Evolutionary conservation across 1,140 invertebrate species (phyloP), one percentile per base, ranked within the genome.

Genomic region (Apis florea): DNA sequence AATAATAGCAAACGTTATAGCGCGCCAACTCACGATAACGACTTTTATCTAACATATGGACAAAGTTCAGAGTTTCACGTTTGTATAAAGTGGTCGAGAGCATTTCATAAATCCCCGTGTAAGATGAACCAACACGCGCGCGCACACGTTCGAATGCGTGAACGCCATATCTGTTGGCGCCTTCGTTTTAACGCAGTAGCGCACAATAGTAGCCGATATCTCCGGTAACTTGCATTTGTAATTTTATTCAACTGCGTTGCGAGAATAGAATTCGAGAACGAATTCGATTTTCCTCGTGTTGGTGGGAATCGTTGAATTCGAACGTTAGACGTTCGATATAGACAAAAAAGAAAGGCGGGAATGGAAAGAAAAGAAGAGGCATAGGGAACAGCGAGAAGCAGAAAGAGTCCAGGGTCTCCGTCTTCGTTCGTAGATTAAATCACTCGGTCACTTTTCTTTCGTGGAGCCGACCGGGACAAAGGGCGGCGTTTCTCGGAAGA

Each of bases 401-500:
- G 70, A 83, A 74, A 70, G 69, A 86, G 82, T 75, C 79, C 74
- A 74, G 83, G 85, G 71, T 85, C 85, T 85, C 83, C 83, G 85
- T 85, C 31, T 40, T 85, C 85, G 81, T 88, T 89, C 88, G 79
- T 84, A 89, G 86, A 90, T 91, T 88, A 88, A 90, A 92, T 91
- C 89, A 88, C 85, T 86, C 88, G 88, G 87, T 89, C 90, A 92
- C 85, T 92, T 92, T 92, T 92, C 90, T 90, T 90, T 90, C 88
- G 83, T 75, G 73, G 83, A 89, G 89, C 84, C 88, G 90, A 78
- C 85, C 76, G 86, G 88, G 90, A 92, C 90, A 92, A 92, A 92
- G 90, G 90, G 85, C 85, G 82, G 69, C 82, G 68, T 85, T 92
- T 92, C 91, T 92, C 85, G 90, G 91, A 92, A 90, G 86, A 88